phyloP scores from a whole-genome alignment of 2,888 invertebrate genomes.

The Metopia argyrocephala region DNA sequence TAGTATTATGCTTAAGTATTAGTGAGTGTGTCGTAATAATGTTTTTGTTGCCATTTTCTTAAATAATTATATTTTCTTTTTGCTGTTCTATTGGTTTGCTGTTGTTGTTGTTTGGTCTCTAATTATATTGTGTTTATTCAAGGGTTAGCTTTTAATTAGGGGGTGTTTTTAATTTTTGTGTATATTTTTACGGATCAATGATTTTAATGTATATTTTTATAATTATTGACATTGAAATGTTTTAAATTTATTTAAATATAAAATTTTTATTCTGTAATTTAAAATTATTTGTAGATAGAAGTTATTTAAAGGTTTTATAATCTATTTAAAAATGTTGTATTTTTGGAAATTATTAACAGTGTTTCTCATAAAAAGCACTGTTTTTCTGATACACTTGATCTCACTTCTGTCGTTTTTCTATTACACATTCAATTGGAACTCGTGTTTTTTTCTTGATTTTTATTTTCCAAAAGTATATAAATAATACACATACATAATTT shows the following conservation, averaged over 20 bases:
- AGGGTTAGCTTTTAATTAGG: slow-evolving; percentile 48
- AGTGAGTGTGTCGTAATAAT: background rate
- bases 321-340: background rate
- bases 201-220: background rate
- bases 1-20: background rate
- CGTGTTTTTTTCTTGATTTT: background rate
- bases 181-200: background rate
- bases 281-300: too few relatives aligned
- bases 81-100: slow-evolving; percentile 8
- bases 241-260: too few relatives aligned
- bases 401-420: too few relatives aligned
- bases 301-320: too few relatives aligned
- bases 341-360: too few relatives aligned
- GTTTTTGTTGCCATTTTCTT: slow-evolving; percentile 37
- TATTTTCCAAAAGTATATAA: background rate
- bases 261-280: too few relatives aligned
- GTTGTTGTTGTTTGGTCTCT: background rate
- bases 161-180: slow-evolving; percentile 12
- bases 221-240: background rate
- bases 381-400: too few relatives aligned
- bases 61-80: slow-evolving; percentile 32
- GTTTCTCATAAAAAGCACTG: too few relatives aligned
- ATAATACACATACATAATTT: background rate
- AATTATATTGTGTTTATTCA: slow-evolving; percentile 36
- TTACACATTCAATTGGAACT: too few relatives aligned